Percentiles rank a stretch among this genome's conserved stretches.
These are phyloP conservation scores for Neopelma chrysocephalum DNA, from an alignment of 2,797 vertebrate genomes.

Conservation along the genomic window DNA sequence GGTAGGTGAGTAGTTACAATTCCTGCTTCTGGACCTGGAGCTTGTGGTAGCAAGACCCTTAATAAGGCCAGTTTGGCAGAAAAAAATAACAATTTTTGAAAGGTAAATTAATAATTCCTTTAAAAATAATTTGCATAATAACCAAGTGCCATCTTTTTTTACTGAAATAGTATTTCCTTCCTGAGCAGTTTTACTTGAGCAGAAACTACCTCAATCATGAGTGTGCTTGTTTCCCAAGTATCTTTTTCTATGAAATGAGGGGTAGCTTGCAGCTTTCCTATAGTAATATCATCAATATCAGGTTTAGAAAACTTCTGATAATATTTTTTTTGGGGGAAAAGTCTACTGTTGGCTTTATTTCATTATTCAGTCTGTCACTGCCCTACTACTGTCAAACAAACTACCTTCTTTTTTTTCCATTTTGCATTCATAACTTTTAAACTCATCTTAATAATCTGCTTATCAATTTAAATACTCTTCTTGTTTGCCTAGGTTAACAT, in stretches of 20 bases:
- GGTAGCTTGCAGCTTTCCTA: background rate
- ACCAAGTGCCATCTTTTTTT: background rate
- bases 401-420: background rate
- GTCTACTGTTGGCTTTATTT: background rate
- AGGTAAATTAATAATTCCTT: background rate
- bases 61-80: background rate
- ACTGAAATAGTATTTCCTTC: background rate
- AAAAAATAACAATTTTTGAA: background rate
- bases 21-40: background rate
- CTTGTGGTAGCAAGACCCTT: background rate
- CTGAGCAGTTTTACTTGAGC: background rate
- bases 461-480: background rate
- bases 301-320: background rate
- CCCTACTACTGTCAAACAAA: background rate
- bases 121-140: background rate
- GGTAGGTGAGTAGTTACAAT: background rate
- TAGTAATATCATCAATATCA: background rate
- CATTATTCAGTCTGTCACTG: background rate
- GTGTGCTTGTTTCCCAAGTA: background rate
- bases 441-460: background rate
- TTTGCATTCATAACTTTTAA: background rate
- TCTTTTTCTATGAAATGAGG: background rate
- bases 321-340: fast-evolving
- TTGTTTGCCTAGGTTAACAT: background rate
- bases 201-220: background rate